Evolutionary conservation across 2,113 vertebrate genomes (phyloP), one percentile per base, ranked within the genome.

Genomic region (Phaethornis superciliosus): DNA sequence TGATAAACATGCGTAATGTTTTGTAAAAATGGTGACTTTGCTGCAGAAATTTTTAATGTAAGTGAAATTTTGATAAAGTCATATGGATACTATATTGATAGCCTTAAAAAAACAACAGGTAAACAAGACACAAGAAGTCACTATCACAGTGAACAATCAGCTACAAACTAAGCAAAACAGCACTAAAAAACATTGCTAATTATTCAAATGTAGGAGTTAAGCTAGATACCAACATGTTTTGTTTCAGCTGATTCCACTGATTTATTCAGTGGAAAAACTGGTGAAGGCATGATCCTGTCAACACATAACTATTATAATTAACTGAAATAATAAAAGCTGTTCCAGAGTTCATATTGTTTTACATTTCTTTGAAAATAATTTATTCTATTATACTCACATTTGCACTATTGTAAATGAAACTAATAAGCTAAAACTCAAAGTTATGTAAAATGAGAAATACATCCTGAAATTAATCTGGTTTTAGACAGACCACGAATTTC

Each of bases 221-320:
- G 9, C 21, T 42, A n/a, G 14, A 18, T 56, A n/a, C 7, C 24
- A 77, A 13, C 30, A 49, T 27, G 17, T 24, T 67, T 52, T 68
- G 28, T 63, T 89, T 78, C 24, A 81, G 10, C 21, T 81, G 42
- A 51, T 58, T 46, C 49, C 55, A 26, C 8, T 28, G n/a, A 88
- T 96, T 76, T 90, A 94, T 94, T 96, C 67, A 62, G 69, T 89
- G 46, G 89, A 95, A 97, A 97, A 98, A 97, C 89, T 94, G 93
- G 77, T 91, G 78, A 96, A 97, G 95, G 71, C 94, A 96, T 97
- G 97, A 96, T 94, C 89, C 90, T 97, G 95, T 95, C 95, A 97
- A 96, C 82, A 91, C 91, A 94, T 94, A 97, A 83, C 93, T 63
- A 59, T 70, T 92, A 95, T 85, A 96, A 97, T 96, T 85, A 97